Evolutionary conservation across 2,113 vertebrate species (phyloP), one percentile per base, ranked within the genome.

Genomic region (Carassius auratus): DNA sequence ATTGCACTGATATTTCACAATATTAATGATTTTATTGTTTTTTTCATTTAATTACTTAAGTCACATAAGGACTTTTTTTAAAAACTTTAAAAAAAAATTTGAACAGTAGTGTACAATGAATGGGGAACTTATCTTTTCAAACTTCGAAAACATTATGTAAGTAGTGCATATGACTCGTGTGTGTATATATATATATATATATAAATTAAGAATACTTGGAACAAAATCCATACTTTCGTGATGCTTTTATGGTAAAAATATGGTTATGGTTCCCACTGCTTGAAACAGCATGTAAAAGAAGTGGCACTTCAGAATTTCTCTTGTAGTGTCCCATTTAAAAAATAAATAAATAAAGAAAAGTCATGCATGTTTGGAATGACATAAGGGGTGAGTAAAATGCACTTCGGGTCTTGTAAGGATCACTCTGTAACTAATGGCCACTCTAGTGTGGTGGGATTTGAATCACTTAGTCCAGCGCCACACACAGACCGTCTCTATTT

Each of bases 371-470:
- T 26, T 10, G 15, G 8, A 48, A 26, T 1, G 1, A 81, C 6
- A 66, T 7, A 17, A 62, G 30, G 10, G 55, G 57, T 48, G 76
- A 66, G n/a, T 30, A 66, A 8, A 23, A 55, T 48, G 38, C 78
- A 66, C 21, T 50, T 69, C 21, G 19, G 23, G 36, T 80, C 77
- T 64, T 55, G 64, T 82, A 36, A 48, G 45, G 26, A 82, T 68
- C 26, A 8, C 45, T 74, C 26, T 81, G 21, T 30, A 82, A 55
- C 80, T 82, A 83, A 83, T 83, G 68, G 81, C 38, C 61, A 83
- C 81, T 69, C 64, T 45, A 83, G 81, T 69, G 48, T 57, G 81
- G 38, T n/a, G 64, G 81, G 30, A 55, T 74, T 36, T 69, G 48
- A 83, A 55, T 73, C 81, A 71, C 66, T 83, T 59, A 73, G 68